Conservation (phyloP, 2,888 invertebrate species). For the Adela reaumurella region DNA sequence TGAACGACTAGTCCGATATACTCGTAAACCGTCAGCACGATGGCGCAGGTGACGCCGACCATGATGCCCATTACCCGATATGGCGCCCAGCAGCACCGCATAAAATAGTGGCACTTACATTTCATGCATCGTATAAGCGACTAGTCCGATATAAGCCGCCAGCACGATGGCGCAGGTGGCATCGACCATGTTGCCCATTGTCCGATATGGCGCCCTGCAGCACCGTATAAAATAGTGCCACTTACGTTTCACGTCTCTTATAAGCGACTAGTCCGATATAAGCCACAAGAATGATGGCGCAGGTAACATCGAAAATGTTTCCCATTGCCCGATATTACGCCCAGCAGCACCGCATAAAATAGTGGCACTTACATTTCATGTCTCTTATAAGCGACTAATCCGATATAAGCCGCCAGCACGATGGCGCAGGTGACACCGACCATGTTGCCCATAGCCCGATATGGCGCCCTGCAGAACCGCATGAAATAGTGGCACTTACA, state of each 20-base stretch:
- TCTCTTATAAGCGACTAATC: conserved; percentile 40
- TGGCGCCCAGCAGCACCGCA: conserved; percentile 31
- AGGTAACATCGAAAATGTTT: conserved; percentile 41
- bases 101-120: no score
- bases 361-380: conserved; percentile 47
- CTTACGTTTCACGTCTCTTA: conserved; percentile 44
- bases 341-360: conserved; percentile 31
- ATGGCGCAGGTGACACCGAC: conserved; percentile 38
- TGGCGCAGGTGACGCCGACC: conserved; percentile 37
- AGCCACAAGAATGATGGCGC: conserved; percentile 35
- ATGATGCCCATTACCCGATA: conserved; percentile 45
- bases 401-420: conserved; percentile 36
- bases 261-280: conserved; percentile 41
- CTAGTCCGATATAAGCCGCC: conserved; percentile 35
- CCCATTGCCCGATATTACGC: conserved; percentile 38
- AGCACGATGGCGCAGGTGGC: conserved; percentile 39
- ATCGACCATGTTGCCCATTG: conserved; percentile 40
- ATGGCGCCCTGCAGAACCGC: conserved; percentile 32
- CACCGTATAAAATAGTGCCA: no score
- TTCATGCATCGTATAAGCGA: conserved; percentile 43
- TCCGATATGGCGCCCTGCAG: conserved; percentile 34
- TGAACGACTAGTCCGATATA: conserved; percentile 40
- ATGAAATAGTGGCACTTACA: no score
- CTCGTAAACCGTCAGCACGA: conserved; percentile 36
- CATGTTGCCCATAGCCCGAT: conserved; percentile 45